A percentile compares a stretch with the other conserved stretches of the same genome.
phyloP scores from a whole-genome alignment of 2,797 vertebrate genomes.

The Clarias laeviceps region DNA sequence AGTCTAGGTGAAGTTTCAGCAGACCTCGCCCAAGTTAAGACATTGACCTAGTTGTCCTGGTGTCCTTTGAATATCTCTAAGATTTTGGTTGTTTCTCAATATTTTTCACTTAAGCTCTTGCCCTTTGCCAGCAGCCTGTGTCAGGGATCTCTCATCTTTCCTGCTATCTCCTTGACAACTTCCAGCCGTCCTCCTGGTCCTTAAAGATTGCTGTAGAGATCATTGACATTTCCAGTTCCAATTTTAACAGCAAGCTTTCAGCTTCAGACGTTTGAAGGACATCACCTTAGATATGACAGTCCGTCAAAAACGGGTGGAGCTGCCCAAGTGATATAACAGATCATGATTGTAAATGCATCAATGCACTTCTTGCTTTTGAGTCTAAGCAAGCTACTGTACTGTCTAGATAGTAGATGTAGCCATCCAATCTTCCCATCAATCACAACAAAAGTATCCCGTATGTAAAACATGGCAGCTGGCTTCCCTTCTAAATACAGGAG shows the following conservation, averaged over 20 bases:
- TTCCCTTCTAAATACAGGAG: neutral
- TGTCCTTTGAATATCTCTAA: neutral
- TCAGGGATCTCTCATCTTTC: neutral
- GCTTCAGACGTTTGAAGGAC: neutral
- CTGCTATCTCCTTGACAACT: neutral
- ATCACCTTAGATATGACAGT: neutral
- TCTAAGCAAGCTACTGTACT: neutral
- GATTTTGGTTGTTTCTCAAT: neutral
- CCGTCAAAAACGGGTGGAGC: neutral
- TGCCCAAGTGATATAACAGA: neutral
- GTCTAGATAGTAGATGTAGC: neutral
- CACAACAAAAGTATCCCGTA: neutral
- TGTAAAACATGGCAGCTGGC: neutral
- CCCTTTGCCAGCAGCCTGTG: neutral
- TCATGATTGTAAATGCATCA: neutral
- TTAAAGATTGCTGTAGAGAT: neutral
- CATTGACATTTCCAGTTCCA: neutral
- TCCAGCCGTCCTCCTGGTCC: neutral
- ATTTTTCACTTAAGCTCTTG: neutral
- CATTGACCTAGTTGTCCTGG: neutral
- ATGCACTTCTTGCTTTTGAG: neutral
- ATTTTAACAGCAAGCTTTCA: neutral
- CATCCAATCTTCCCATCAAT: neutral
- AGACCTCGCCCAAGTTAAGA: neutral
- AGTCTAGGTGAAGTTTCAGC: neutral